Conservation (phyloP, 2,888 invertebrate genomes). For the Meiosimyza decipiens region DNA sequence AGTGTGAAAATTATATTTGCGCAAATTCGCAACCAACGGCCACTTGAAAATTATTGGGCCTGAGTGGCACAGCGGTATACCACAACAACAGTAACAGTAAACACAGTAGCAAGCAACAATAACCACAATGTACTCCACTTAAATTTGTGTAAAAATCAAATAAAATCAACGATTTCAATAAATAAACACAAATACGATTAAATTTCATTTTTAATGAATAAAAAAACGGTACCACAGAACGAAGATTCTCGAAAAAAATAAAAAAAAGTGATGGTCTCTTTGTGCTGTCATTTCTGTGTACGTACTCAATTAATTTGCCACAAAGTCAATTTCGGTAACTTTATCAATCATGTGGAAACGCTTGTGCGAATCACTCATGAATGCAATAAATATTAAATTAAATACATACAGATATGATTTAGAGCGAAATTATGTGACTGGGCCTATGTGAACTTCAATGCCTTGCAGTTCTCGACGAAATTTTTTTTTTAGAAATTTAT, state of each 20-base stretch:
- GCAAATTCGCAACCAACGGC: conserved; percentile 8
- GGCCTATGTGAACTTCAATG: too few species aligned
- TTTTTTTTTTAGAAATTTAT: too few species aligned
- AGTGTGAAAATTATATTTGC: conserved; percentile 22
- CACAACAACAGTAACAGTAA: conserved; percentile 9
- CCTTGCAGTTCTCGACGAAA: too few species aligned
- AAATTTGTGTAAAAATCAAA: conserved; percentile 11
- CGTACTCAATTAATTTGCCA: not conserved
- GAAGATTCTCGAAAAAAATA: not conserved
- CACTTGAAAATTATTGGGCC: not conserved
- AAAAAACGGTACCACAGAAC: conserved; percentile 1
- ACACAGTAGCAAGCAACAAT: conserved; percentile 1
- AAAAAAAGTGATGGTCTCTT: not conserved
- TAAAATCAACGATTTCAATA: not conserved
- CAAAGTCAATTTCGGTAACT: not conserved
- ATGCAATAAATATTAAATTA: too few species aligned
- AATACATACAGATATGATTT: too few species aligned
- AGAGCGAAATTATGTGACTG: too few species aligned
- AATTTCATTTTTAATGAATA: not conserved
- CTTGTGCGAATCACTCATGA: too few species aligned
- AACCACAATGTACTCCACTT: not conserved
- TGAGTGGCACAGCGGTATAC: conserved; percentile 16
- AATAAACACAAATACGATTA: not conserved
- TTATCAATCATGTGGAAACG: conserved; percentile 13
- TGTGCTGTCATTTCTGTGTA: not conserved